phyloP scores from a whole-genome alignment of 1,140 invertebrate genomes.

The Phymorhynchus buccinoides region DNA sequence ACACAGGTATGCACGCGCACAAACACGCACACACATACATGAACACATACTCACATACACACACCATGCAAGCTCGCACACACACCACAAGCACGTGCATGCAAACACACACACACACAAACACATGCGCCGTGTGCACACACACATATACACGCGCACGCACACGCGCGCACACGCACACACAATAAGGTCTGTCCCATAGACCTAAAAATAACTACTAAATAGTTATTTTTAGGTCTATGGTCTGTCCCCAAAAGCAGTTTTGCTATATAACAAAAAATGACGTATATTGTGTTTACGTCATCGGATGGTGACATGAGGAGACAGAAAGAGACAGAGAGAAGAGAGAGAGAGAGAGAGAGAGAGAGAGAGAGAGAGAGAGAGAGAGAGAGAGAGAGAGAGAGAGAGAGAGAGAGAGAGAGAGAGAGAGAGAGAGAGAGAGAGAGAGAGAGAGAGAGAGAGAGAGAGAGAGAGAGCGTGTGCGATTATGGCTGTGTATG shows the following conservation, averaged over 20 bases:
- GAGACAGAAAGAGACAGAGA: too few species aligned
- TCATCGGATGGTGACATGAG: too few species aligned
- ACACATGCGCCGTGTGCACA: neutral
- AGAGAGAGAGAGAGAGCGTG: neutral
- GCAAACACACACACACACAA: neutral
- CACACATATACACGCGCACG: neutral
- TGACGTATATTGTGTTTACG: too few species aligned
- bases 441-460: neutral
- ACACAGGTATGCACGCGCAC: neutral
- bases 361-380: neutral
- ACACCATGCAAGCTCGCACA: slow-evolving; percentile 1
- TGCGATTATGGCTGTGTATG: too few species aligned
- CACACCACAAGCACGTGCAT: neutral
- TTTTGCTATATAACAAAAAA: too few species aligned
- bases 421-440: neutral
- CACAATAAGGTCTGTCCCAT: neutral
- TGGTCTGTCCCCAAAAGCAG: too few species aligned
- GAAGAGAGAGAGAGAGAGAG: neutral
- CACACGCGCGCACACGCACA: neutral
- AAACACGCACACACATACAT: slow-evolving; percentile 12
- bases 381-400: neutral
- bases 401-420: neutral
- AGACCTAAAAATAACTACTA: too few species aligned
- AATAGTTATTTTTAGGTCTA: too few species aligned
- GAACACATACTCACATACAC: slow-evolving; percentile 3